Base-by-base conservation (phyloP, 2,113 vertebrate genomes). In the Mystacornis crossleyi region DNA sequence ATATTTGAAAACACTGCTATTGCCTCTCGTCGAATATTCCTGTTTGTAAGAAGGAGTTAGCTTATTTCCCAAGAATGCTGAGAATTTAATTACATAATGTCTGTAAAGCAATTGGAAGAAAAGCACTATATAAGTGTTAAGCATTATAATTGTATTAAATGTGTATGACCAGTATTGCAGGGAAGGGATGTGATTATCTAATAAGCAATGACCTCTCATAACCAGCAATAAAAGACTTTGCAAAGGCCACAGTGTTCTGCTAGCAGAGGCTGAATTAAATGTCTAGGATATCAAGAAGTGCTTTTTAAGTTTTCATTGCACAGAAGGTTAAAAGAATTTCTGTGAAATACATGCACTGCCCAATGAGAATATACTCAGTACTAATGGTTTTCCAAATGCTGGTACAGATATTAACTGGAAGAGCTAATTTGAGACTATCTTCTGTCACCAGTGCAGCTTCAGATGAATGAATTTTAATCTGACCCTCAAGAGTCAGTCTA, bases 391-490 rank as follows among this genome's bases (percentile, higher is more conserved):
- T 96, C 86, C 86, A 95, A 94, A 96, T 86, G 94, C 86, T 78
- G 42, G 84, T 95, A 81, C 51, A 93, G 89, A 95, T 95, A 95
- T 97, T 97, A 98, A 97, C 89, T 96, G 85, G 93, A 97, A 97
- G 96, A 96, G 83, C 90, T 95, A 96, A 95, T 97, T 89, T 94
- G 85, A 93, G 79, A 66, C 88, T 94, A 93, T 98, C 91, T 95
- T 55, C 95, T 95, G 96, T 97, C 97, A 95, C 86, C 95, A 96
- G 83, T 17, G 21, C 81, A 95, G 96, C 95, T 94, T 90, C 97
- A 98, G 97, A 97, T 97, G 97, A 98, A 97, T 98, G 97, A 97
- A 97, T 98, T 98, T 98, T 98, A 98, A 98, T 98, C 97, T 98
- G 98, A 98, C 97, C 98, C 98, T 97, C 97, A 96, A 97, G 96